Conservation (phyloP, 2,888 invertebrate species). For the Gonocerus acuteangulatus region DNA sequence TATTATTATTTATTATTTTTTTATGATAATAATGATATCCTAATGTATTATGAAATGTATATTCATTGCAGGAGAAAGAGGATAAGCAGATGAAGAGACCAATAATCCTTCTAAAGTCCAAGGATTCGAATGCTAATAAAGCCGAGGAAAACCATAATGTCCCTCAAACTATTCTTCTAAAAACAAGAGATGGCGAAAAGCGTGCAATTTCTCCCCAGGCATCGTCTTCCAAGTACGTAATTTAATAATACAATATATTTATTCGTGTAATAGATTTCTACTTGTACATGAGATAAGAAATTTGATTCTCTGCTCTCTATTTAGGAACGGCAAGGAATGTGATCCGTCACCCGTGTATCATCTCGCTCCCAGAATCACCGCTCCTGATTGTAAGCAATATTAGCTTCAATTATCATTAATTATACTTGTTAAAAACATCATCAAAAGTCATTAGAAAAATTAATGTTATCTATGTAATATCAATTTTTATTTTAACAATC, state of each 20-base stretch:
- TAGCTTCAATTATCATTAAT: constrained; percentile 40
- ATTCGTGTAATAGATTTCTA: no score
- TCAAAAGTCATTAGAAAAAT: no score
- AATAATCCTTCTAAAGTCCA: constrained; percentile 37
- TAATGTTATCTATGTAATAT: no score
- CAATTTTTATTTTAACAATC: no score
- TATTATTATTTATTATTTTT: no score
- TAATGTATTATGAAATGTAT: no score
- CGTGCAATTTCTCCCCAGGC: constrained; percentile 56
- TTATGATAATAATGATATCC: no score
- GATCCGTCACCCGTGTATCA: constrained; percentile 45
- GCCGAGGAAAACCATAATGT: constrained; percentile 44
- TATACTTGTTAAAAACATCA: no score
- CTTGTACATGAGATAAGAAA: no score
- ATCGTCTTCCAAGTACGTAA: constrained; percentile 38
- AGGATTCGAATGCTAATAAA: constrained; percentile 33
- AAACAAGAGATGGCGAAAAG: constrained; percentile 56
- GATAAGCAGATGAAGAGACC: constrained; percentile 36
- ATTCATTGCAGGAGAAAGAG: constrained; percentile 38
- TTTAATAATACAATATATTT: constrained; percentile 2
- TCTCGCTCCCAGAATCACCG: constrained; percentile 41
- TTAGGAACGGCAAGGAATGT: constrained; percentile 40
- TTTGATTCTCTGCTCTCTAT: constrained; percentile 2
- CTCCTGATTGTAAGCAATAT: constrained; percentile 48
- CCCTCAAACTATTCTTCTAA: constrained; percentile 61